Base-by-base conservation (phyloP, 2,797 vertebrate species). In the Hybognathus amarus region DNA sequence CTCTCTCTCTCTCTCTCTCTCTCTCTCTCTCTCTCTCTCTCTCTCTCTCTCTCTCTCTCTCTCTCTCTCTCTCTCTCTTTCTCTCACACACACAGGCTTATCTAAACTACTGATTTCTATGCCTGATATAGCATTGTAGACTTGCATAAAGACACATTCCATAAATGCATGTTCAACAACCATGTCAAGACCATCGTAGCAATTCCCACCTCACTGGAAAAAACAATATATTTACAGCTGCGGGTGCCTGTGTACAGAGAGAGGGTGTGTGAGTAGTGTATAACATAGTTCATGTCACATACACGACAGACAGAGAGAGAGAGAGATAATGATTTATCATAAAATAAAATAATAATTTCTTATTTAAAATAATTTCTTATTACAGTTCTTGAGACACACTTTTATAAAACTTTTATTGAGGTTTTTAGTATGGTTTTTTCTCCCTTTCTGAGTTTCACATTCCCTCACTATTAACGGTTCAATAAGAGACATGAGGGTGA, bases 71-170 rank as follows among this genome's bases (percentile, higher is more conserved):
- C 42, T 42, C 2, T 42, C 40, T 40, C 40, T 40, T 2, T 40
- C 40, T 40, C 50, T 8, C 22, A 27, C 59, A 30, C 24, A 63
- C 71, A 70, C 73, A 77, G 12, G 30, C 54, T 61, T 81, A 63
- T 77, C 79, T 77, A 83, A 85, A 82, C 79, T 68, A 68, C 79
- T 61, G 73, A 82, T 82, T 52, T 17, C 7, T 69, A 47, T 64
- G 85, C 52, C 77, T 54, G 75, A 70, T 78, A 61, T 22, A 66
- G 74, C 40, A 56, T 22, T 70, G 66, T 50, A 83, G 40, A 70
- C 52, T 70, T 20, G 15, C 42, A 45, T 83, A 61, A 20, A 59
- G 52, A 70, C 75, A 63, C 66, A 83, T 83, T 83, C 66, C 75
- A 36, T 36, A 63, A 70, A 83, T 38, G 40, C 75, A 83, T 77